Evolutionary conservation across 2,797 vertebrate species (phyloP), one percentile per base, ranked within the genome.

Genomic region (Oophaga sylvatica): DNA sequence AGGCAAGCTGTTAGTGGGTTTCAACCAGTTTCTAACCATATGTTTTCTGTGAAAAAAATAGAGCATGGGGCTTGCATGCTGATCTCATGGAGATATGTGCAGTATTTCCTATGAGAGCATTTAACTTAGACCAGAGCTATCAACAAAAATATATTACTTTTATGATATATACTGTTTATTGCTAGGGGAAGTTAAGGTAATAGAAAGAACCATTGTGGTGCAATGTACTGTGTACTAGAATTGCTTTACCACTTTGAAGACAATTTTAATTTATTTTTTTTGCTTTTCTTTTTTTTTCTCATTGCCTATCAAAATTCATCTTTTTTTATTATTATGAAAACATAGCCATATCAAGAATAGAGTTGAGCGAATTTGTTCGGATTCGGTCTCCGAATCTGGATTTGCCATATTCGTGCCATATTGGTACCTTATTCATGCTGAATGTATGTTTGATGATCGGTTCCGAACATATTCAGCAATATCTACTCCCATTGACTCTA

Each of bases 11-110:
- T 93, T 85, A 83, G 89, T 89, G 92, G 90, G 81, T 92, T 91
- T 90, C 90, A 91, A 91, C 91, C 93, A 90, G 93, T 92, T 92
- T 93, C 92, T 91, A 92, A 90, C 94, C 95, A 94, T 93, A 94
- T 95, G 94, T 91, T 94, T 91, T 89, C 92, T 87, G 92, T 90
- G 91, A 81, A 90, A 90, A 92, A 92, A 90, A 26, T 13, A 91
- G 93, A 90, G 92, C 93, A 91, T 89, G 89, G 91, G 91, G 91
- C 90, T 87, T 92, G 90, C 87, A 89, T 29, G 88, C 86, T 90
- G 90, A 77, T 83, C 83, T 84, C 70, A 26, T 87, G 84, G 86
- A 91, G 92, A 76, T 68, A 56, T 83, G 29, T 67, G 62, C 26
- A 87, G 57, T 82, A 9, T 65, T 82, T 62, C 53, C 41, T 73